Evolutionary conservation across 2,797 vertebrate genomes (phyloP), one percentile per base, ranked within the genome.

Genomic region (Chaetophractus vellerosus): DNA sequence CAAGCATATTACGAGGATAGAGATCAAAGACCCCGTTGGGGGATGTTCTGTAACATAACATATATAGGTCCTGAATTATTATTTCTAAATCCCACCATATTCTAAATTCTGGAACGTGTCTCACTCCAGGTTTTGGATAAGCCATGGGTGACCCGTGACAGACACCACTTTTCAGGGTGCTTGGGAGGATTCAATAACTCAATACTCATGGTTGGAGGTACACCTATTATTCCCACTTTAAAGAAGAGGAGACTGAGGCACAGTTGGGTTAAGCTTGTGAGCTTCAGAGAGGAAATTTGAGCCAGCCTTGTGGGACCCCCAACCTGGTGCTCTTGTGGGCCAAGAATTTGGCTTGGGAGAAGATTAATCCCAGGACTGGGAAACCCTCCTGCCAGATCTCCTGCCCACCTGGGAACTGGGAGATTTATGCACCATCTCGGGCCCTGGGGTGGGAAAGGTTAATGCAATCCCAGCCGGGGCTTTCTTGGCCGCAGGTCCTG

Each of bases 401-500:
- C 57, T 48, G 26, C 57, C 68, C 48, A 33, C 57, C n/a, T 57
- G 84, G 36, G 31, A 31, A 3, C 52, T 41, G 23, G 72, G 59
- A 87, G 55, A 41, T 24, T 76, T 50, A 31, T 12, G n/a, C 72
- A 31, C 9, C 14, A 38, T 9, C 36, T 18, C 21, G 4, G 19
- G 16, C 15, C 16, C 26, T 48, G 69, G 69, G 19, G 24, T 45
- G 38, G 69, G 69, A 12, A 26, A 38, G 74, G 33, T 68, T 63
- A 64, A 16, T 86, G 33, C 6, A 11, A 16, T 61, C 19, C 31
- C 12, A 48, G 64, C 36, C 86, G 1, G 31, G 63, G 63, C 48
- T 93, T 23, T 95, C 41, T 94, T 31, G 66, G 48, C 87, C 48
- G 33, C 33, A 98, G 97, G 95, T 97, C 85, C 88, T 96, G 88